Percentiles rank a stretch among this genome's conserved stretches.
phyloP scores from a whole-genome alignment of 2,888 invertebrate genomes.

The Gerris lacustris region DNA sequence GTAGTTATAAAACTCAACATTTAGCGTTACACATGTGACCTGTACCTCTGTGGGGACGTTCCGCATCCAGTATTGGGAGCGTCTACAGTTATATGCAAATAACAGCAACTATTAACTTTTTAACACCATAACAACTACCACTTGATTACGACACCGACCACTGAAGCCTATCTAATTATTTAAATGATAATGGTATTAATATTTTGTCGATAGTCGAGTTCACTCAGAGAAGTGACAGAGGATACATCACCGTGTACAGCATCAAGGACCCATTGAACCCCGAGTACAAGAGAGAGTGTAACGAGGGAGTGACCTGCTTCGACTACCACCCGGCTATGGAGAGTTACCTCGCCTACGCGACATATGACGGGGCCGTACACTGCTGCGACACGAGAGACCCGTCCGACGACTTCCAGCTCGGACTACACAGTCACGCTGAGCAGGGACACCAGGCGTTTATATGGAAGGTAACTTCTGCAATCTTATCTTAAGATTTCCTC shows the following conservation, averaged over 20 bases:
- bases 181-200: too few relatives aligned
- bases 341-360: conserved; percentile 67
- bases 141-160: too few relatives aligned
- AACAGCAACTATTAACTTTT: too few relatives aligned
- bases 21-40: too few relatives aligned
- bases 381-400: conserved; percentile 8
- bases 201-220: not conserved
- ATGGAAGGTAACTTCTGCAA: not conserved
- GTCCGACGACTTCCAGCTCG: not conserved
- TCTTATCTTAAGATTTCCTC: too few relatives aligned
- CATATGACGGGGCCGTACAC: conserved; percentile 69
- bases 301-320: conserved; percentile 75
- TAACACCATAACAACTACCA: too few relatives aligned
- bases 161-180: too few relatives aligned
- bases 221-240: conserved; percentile 43
- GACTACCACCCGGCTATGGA: conserved; percentile 73
- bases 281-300: conserved; percentile 67
- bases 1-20: too few relatives aligned
- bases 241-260: conserved; percentile 74
- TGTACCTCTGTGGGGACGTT: too few relatives aligned
- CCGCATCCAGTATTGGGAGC: too few relatives aligned
- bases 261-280: conserved; percentile 90
- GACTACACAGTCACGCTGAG: not conserved
- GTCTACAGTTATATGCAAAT: too few relatives aligned
- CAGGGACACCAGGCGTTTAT: not conserved